Conservation (phyloP, 1,140 invertebrate species). For the Drosophila malerkotliana region DNA sequence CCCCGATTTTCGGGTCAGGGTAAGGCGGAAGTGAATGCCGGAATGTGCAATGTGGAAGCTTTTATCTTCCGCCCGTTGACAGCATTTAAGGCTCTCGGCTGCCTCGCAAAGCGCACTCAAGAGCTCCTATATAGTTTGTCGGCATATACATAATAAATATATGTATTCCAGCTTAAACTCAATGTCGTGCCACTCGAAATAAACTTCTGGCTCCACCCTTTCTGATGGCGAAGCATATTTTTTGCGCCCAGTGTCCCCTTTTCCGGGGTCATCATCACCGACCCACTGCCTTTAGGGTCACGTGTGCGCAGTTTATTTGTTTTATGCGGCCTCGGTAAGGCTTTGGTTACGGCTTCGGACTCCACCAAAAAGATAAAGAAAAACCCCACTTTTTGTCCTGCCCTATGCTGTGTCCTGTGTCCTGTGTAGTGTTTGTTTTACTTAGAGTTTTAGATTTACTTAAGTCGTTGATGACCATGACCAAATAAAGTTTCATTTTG, state of each 20-base stretch:
- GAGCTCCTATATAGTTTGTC: conserved; percentile 39
- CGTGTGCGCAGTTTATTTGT: conserved; percentile 78
- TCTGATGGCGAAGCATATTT: conserved; percentile 55
- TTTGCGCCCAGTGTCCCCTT: conserved; percentile 45
- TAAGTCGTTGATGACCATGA: conserved; percentile 80
- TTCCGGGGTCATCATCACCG: conserved; percentile 47
- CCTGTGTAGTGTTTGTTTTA: conserved; percentile 70
- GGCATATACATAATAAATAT: conserved; percentile 7
- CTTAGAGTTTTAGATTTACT: conserved; percentile 82
- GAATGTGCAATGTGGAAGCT: conserved; percentile 68
- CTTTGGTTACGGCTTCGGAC: conserved; percentile 8
- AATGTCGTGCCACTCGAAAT: conserved; percentile 7
- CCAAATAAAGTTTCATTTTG: conserved; percentile 81
- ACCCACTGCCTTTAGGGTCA: conserved; percentile 55
- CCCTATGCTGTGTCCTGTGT: too few species aligned
- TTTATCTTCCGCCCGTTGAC: conserved; percentile 62
- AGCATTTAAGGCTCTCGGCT: conserved; percentile 62
- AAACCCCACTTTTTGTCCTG: not conserved
- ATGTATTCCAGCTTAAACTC: conserved; percentile 3
- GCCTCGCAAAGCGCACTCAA: conserved; percentile 55
- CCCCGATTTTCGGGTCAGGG: not conserved
- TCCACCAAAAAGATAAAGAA: not conserved
- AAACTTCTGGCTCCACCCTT: conserved; percentile 20
- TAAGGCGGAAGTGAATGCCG: conserved; percentile 54
- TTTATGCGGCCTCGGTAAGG: conserved; percentile 61